Evolutionary conservation across 92 coral and sea anemone genomes (phyloP).

Genomic region (Blastomussa wellsi): DNA sequence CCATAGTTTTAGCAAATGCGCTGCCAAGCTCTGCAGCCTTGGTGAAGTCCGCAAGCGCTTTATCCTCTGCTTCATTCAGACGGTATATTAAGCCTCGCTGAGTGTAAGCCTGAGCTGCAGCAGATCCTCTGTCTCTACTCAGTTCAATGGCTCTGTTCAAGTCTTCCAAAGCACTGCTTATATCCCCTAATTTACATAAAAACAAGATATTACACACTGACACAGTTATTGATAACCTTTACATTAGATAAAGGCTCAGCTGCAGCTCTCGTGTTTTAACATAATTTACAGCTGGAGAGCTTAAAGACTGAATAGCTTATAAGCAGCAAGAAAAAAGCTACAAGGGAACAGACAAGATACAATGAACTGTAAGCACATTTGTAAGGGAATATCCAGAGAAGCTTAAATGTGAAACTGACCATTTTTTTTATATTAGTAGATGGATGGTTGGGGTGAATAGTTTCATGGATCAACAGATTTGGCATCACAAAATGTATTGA

Average conservation of each 20-base stretch:
- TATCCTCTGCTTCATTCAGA: slow-evolving; percentile 76
- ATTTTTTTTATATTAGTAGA: no score
- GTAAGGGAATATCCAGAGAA: no score
- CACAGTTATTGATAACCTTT: neutral
- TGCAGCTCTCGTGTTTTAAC: neutral
- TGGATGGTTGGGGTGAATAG: no score
- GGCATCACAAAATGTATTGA: no score
- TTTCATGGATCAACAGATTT: no score
- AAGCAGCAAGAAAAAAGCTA: no score
- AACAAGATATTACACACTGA: neutral
- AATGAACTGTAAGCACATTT: no score
- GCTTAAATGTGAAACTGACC: no score
- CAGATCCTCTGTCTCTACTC: slow-evolving; percentile 66
- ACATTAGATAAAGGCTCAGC: neutral
- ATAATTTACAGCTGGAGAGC: no score
- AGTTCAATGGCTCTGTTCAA: slow-evolving; percentile 84
- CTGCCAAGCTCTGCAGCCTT: slow-evolving; percentile 87
- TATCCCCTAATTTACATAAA: slow-evolving; percentile 73
- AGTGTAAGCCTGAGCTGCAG: slow-evolving; percentile 91
- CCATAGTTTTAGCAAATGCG: slow-evolving; percentile 91
- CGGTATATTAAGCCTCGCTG: slow-evolving; percentile 88
- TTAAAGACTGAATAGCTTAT: no score
- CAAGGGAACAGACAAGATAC: no score
- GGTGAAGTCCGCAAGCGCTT: slow-evolving; percentile 77
- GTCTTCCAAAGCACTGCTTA: slow-evolving; percentile 74